Percentiles rank a stretch among this genome's conserved stretches.
Evolutionary conservation across 2,888 invertebrate species (phyloP).

Genomic region (Anoplius nigerrimus): DNA sequence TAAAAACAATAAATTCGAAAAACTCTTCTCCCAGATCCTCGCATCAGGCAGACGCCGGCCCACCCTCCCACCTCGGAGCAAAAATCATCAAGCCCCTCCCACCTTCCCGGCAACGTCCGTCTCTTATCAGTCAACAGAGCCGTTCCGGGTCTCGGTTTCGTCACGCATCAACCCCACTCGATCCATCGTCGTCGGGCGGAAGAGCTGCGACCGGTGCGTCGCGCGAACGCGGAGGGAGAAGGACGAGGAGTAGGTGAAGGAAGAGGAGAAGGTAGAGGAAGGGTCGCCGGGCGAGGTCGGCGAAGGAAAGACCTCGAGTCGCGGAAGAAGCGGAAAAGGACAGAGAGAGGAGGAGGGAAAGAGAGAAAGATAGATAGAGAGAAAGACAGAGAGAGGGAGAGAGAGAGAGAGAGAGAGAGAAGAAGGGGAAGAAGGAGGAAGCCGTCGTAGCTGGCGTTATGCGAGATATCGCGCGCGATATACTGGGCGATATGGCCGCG

Average conservation of each 20-base stretch:
- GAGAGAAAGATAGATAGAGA: neutral
- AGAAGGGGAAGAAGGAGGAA: conserved; percentile 27
- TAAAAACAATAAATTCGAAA: no score
- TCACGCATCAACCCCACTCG: neutral
- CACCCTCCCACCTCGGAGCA: no score
- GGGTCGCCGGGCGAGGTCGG: neutral
- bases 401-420: neutral
- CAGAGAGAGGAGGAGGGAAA: conserved; percentile 6
- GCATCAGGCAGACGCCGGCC: no score
- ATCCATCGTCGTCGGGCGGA: no score
- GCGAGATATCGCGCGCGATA: conserved; percentile 56
- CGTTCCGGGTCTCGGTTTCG: neutral
- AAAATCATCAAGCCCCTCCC: neutral
- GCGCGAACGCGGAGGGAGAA: no score
- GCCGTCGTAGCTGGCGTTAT: conserved; percentile 50
- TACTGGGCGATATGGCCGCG: conserved; percentile 19
- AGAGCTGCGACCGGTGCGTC: no score
- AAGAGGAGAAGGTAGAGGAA: no score
- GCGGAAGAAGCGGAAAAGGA: neutral
- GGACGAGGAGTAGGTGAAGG: no score
- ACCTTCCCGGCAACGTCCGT: neutral
- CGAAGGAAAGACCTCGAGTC: neutral
- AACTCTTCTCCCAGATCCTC: no score
- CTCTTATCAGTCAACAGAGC: neutral
- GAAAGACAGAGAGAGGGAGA: no score